Evolutionary conservation across 2,797 vertebrate genomes (phyloP).

Genomic region (Alfaro cultratus): DNA sequence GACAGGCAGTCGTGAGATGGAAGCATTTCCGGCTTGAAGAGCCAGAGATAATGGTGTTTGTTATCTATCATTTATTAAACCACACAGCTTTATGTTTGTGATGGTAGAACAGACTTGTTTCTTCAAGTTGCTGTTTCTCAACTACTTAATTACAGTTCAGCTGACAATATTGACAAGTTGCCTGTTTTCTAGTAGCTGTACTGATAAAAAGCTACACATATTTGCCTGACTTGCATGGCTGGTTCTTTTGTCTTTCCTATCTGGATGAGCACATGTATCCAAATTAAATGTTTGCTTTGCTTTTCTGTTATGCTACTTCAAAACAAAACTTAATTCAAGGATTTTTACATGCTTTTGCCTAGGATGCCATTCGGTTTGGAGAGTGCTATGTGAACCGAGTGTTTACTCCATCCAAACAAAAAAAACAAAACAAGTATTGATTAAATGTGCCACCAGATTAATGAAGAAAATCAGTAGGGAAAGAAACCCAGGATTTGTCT

Average conservation of each 20-base stretch:
- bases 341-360: background rate
- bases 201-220: background rate
- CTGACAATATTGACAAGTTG: background rate
- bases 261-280: background rate
- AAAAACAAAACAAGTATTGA: slow-evolving; percentile 17
- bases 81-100: background rate
- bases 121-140: background rate
- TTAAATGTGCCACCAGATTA: slow-evolving; percentile 17
- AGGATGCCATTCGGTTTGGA: background rate
- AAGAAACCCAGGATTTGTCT: slow-evolving; percentile 21
- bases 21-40: background rate
- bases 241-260: background rate
- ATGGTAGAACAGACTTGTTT: background rate
- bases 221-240: background rate
- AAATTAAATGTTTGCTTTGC: background rate
- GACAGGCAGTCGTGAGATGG: background rate
- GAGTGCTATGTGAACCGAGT: background rate
- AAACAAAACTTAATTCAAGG: background rate
- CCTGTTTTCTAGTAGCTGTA: background rate
- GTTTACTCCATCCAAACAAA: background rate
- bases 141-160: background rate
- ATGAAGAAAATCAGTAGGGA: slow-evolving; percentile 29
- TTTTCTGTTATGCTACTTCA: background rate
- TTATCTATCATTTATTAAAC: background rate
- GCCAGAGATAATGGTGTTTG: no score